Evolutionary conservation across 2,113 vertebrate genomes (phyloP), one percentile per base, ranked within the genome.

Genomic region (Sorex fumeus): DNA sequence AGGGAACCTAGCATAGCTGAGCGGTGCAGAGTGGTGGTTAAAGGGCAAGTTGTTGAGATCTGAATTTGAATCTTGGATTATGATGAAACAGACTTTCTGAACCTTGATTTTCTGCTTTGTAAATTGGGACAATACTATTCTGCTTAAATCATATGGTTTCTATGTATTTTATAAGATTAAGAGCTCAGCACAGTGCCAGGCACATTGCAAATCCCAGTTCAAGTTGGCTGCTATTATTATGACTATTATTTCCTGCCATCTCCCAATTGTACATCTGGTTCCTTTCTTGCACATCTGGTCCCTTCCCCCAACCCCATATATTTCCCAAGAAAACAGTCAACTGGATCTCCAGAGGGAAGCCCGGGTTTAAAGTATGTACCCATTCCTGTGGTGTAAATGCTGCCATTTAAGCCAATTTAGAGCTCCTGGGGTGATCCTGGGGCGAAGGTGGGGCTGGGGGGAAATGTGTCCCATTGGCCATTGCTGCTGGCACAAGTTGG

Each of bases 231-330:
- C 66, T 84, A 2, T 40, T 66, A 43, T 21, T 60, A 6, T 60
- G 57, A 60, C 8, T 60, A 60, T 60, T 21, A 60, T 15, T 94
- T 84, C 0, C 0, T 45, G 0, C 47, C 75, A 36, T 76, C 70
- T 6, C 87, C 79, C 94, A 97, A 67, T 90, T 95, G 93, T 16
- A 60, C 57, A 60, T 60, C 57, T 60, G 57, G 57, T 60, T 23
- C 57, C 57, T 60, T 60, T 60, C 57, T 60, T 60, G 19, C 70
- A 91, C 91, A 90, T 89, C 88, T 95, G 91, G 15, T 90, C 84
- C 18, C 34, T 50, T 21, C 2, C 12, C 18, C 57, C 18, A 6
- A 60, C 16, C 18, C 57, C 6, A 23, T 60, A 60, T 60, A 60
- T 30, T 86, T 34, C 36, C 75, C 32, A 64, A 74, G 36, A 67